Evolutionary conservation across 2,113 vertebrate species (phyloP).

Genomic region (Scomber scombrus): DNA sequence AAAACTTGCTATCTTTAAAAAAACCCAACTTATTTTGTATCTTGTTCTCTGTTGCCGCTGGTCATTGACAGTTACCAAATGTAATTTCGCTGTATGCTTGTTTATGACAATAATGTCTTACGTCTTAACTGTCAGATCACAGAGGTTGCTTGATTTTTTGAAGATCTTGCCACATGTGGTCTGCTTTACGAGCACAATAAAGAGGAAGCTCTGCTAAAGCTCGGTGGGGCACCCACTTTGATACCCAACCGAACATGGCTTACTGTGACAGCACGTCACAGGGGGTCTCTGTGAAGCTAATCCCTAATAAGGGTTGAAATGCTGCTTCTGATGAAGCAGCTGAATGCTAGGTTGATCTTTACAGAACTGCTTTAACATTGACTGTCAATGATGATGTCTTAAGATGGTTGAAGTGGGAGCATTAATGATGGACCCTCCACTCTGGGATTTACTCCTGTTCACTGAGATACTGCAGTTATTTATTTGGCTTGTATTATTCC

Average conservation of each 20-base stretch:
- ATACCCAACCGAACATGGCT: constrained; percentile 78
- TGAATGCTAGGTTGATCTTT: constrained; percentile 70
- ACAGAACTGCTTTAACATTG: constrained; percentile 60
- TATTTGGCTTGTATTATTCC: background rate
- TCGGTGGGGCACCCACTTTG: constrained; percentile 83
- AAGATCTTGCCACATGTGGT: constrained; percentile 78
- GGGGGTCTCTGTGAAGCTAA: constrained; percentile 83
- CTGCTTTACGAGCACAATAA: constrained; percentile 70
- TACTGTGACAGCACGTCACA: constrained; percentile 80
- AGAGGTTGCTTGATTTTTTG: constrained; percentile 78
- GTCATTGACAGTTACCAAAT: too few relatives aligned
- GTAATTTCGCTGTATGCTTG: too few relatives aligned
- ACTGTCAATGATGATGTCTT: constrained; percentile 54
- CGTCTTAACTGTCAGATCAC: constrained; percentile 74
- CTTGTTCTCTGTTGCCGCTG: too few relatives aligned
- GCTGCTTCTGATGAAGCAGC: constrained; percentile 58
- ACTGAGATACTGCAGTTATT: background rate
- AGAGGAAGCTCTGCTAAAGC: constrained; percentile 70
- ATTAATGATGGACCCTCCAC: constrained; percentile 42
- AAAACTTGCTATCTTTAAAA: too few relatives aligned
- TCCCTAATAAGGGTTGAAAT: constrained; percentile 82
- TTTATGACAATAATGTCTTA: too few relatives aligned
- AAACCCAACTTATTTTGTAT: too few relatives aligned
- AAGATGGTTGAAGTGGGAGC: constrained; percentile 36
- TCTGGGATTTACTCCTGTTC: constrained; percentile 3